Percentiles rank a stretch among this genome's conserved stretches.
phyloP scores from a whole-genome alignment of 1,140 invertebrate genomes.

The Hyles euphorbiae region DNA sequence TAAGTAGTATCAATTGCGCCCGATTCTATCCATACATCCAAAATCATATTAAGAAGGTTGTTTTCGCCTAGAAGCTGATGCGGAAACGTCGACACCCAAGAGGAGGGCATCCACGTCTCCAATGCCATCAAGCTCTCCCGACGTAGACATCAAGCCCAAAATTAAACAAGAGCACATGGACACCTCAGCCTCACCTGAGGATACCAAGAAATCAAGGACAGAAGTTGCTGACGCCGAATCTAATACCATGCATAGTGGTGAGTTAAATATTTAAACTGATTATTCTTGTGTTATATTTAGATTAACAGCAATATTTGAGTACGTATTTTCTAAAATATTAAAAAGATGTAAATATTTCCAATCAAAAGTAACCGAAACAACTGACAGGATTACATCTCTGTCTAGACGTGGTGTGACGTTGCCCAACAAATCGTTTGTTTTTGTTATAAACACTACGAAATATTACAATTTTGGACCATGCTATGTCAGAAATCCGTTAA shows the following conservation, averaged over 20 bases:
- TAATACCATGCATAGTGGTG: constrained; percentile 92
- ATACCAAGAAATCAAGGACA: constrained; percentile 84
- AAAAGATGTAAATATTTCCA: no score
- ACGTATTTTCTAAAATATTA: no score
- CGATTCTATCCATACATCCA: not conserved
- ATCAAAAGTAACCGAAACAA: no score
- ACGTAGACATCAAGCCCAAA: constrained; percentile 82
- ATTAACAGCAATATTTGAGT: no score
- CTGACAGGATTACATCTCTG: no score
- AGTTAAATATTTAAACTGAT: constrained; percentile 58
- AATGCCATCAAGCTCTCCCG: constrained; percentile 77
- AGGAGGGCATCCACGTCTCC: constrained; percentile 80
- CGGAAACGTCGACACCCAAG: constrained; percentile 77
- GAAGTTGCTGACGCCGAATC: constrained; percentile 90
- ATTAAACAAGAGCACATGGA: constrained; percentile 84
- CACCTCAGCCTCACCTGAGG: constrained; percentile 77
- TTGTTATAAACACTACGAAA: no score
- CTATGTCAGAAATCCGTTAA: no score
- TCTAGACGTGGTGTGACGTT: no score
- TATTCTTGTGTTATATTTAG: not conserved
- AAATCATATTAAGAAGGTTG: constrained; percentile 1
- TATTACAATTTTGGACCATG: no score
- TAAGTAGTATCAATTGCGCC: no score
- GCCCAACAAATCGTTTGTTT: no score
- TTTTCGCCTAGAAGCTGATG: constrained; percentile 54